A percentile compares a stretch with the other conserved stretches of the same genome.
Evolutionary conservation across 2,888 invertebrate genomes (phyloP).

Genomic region (Spodoptera exigua): DNA sequence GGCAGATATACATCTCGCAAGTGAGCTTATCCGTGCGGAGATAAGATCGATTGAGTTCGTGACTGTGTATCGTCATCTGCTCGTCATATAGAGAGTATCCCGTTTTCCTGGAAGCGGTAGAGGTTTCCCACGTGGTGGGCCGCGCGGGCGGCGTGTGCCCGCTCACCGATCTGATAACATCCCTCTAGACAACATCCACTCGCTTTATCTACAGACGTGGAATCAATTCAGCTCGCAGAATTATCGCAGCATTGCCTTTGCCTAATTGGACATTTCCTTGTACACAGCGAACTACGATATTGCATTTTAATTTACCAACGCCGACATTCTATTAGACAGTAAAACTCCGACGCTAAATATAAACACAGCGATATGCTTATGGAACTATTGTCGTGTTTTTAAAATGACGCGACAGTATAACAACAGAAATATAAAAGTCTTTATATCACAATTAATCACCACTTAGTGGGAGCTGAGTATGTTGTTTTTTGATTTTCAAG

Average conservation of each 20-base stretch:
- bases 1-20: conserved; percentile 32
- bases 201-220: conserved; percentile 81
- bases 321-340: conserved; percentile 42
- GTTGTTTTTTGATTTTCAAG: conserved; percentile 51
- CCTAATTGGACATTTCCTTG: conserved; percentile 85
- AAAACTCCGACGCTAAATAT: conserved; percentile 52
- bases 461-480: conserved; percentile 70
- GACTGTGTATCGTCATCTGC: conserved; percentile 31
- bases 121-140: conserved; percentile 80
- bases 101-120: conserved; percentile 49
- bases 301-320: conserved; percentile 51
- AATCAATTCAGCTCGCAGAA: conserved; percentile 85
- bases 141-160: conserved; percentile 77
- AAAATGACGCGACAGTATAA: conserved; percentile 80
- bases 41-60: conserved; percentile 38
- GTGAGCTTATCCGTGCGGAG: conserved; percentile 38
- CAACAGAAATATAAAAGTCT: conserved; percentile 85
- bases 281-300: conserved; percentile 59
- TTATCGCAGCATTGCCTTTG: conserved; percentile 84
- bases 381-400: conserved; percentile 74
- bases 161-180: conserved; percentile 85
- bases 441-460: conserved; percentile 88
- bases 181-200: conserved; percentile 82
- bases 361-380: conserved; percentile 64
- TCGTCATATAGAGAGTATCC: conserved; percentile 33